Evolutionary conservation across 2,797 vertebrate species (phyloP), one percentile per base, ranked within the genome.

Genomic region (Silurus aristotelis): DNA sequence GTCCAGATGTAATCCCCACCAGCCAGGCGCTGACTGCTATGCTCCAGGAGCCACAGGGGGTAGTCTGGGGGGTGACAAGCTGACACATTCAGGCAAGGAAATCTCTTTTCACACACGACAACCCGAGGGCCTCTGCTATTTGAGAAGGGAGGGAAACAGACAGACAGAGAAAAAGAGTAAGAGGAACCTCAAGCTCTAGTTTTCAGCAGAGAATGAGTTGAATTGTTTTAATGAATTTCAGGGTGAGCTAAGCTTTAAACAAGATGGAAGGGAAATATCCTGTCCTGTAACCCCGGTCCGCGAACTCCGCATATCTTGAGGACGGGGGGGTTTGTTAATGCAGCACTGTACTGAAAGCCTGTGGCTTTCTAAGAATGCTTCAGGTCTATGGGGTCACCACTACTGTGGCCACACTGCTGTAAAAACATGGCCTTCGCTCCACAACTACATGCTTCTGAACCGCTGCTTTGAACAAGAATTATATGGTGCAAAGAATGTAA

Each of bases 1-100:
- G 60, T 56, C 84, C 89, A 89, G 91, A 91, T 92, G 92, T 93
- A 93, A 94, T 93, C 89, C 87, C 92, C 92, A 93, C 93, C 89
- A 89, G 90, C 88, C 84, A 55, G 68, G 52, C 66, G 71, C 22
- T 87, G 87, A 88, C 89, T 88, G 89, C 89, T 87, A 83, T 56
- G 85, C 90, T 83, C 86, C 61, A 84, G 68, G 87, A 92, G 92
- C 89, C 87, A 52, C 86, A n/a, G 90, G 87, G 80, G 89, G 91
- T 84, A 56, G 90, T 87, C 87, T 92, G 87, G 86, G 84, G 89
- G 87, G 85, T 91, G 91, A 93, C 90, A 80, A 85, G 91, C 87
- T 87, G 92, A 92, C 92, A 92, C 91, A 86, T 90, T 92, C 82
- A 86, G 89, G 85, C 85, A 87, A 83, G 87, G 87, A 91, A 91